A percentile compares a stretch with the other conserved stretches of the same genome.
Evolutionary conservation across 64 coral and sea anemone genomes (phyloP).

Genomic region (Pachyseris speciosa): DNA sequence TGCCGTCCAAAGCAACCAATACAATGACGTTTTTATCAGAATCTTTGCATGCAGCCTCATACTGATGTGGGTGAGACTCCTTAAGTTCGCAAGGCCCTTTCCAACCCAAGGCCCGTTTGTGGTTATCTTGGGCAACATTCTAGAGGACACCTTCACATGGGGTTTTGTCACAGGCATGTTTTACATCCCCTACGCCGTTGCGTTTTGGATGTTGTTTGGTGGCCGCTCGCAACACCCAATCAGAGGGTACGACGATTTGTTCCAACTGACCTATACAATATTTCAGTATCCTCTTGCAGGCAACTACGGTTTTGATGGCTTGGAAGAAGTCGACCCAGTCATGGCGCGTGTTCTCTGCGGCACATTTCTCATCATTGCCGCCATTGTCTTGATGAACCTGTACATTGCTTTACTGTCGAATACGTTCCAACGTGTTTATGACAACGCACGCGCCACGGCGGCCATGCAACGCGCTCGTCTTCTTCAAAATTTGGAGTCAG

Average conservation of each 20-base stretch:
- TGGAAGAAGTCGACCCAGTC: slow-evolving; percentile 24
- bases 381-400: too few relatives aligned
- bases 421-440: too few relatives aligned
- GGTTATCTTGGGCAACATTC: slow-evolving; percentile 74
- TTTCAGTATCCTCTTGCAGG: slow-evolving; percentile 47
- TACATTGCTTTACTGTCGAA: too few relatives aligned
- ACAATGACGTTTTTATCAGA: slow-evolving; percentile 54
- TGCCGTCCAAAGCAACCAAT: slow-evolving; percentile 24
- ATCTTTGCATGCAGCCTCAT: slow-evolving; percentile 72
- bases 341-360: slow-evolving; percentile 72
- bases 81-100: slow-evolving; percentile 83
- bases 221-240: slow-evolving; percentile 26
- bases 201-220: slow-evolving; percentile 89
- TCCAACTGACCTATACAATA: slow-evolving; percentile 44
- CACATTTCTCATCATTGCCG: slow-evolving; percentile 54
- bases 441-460: too few relatives aligned
- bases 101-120: slow-evolving; percentile 77
- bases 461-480: slow-evolving; percentile 80
- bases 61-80: slow-evolving; percentile 71
- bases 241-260: slow-evolving; percentile 53
- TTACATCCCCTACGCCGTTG: slow-evolving; percentile 79
- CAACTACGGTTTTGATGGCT: slow-evolving; percentile 44
- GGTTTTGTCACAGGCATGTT: slow-evolving; percentile 73
- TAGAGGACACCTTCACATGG: slow-evolving; percentile 67
- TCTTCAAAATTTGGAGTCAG: slow-evolving; percentile 48